These are phyloP conservation scores for Prosapia bicincta DNA, from an alignment of 2,888 invertebrate genomes.

Conservation along the genomic window DNA sequence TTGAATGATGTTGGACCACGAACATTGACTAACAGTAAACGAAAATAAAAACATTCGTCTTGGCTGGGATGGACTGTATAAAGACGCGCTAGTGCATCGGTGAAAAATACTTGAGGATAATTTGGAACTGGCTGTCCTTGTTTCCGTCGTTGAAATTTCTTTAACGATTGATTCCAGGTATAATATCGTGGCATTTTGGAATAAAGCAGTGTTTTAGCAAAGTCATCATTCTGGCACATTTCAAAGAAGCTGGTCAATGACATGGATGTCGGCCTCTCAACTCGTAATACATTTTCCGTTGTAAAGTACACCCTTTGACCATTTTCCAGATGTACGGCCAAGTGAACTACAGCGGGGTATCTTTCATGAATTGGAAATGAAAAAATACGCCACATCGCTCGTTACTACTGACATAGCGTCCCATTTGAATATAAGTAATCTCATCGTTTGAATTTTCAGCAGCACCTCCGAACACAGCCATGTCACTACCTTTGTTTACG, in stretches of 20 bases:
- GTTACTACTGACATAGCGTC: slow-evolving; percentile 38
- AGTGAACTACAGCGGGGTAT: slow-evolving; percentile 40
- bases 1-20: slow-evolving; percentile 6
- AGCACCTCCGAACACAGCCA: not conserved
- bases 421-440: slow-evolving; percentile 38
- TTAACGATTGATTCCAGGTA: slow-evolving; percentile 33
- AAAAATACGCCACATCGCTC: slow-evolving; percentile 39
- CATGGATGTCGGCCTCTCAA: slow-evolving; percentile 23
- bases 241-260: slow-evolving; percentile 38
- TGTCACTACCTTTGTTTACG: not conserved
- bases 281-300: slow-evolving; percentile 29
- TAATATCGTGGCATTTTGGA: slow-evolving; percentile 35
- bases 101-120: not conserved
- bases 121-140: not conserved
- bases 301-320: slow-evolving; percentile 41
- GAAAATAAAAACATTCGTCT: slow-evolving; percentile 38
- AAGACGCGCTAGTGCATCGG: not conserved
- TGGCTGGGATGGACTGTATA: slow-evolving; percentile 38
- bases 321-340: slow-evolving; percentile 41
- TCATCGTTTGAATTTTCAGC: slow-evolving; percentile 31
- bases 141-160: not conserved
- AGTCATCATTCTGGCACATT: slow-evolving; percentile 34
- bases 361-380: slow-evolving; percentile 42
- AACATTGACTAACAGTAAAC: slow-evolving; percentile 25
- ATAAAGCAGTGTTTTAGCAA: slow-evolving; percentile 35